Evolutionary conservation across 2,113 vertebrate species (phyloP), one percentile per base, ranked within the genome.

Genomic region (Mirza zaza): DNA sequence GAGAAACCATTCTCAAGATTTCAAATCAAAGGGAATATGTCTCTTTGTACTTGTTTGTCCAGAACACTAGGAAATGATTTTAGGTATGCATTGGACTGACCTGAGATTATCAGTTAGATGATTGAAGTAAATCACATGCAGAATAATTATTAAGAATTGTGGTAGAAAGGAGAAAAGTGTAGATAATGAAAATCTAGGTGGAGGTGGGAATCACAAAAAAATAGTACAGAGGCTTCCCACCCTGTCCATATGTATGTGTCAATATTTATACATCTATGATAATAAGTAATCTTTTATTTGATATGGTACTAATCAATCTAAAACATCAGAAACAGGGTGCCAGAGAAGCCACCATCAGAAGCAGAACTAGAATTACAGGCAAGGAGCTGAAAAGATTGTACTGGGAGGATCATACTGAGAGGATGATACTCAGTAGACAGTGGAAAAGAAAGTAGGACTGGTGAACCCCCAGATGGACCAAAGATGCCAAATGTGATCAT

Each of bases 181-280:
- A 84, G 87, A 83, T 13, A 91, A 84, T 36, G 39, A 93, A 96
- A 95, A 87, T 82, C 68, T 73, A 73, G n/a, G 29, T 65, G 52
- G 6, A 87, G 27, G 29, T 17, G 5, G 52, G 61, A 34, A 52
- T 82, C n/a, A 34, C 32, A 52, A 70, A 91, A 73, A 11, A 73
- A 73, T 18, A 48, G 23, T 52, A 6, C 17, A 59, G 45, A 89
- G 17, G 12, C 13, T 63, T 3, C 21, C n/a, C 17, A 59, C 6
- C 36, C 9, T 52, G 36, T 82, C 59, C 18, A 29, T 9, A 2
- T 21, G 8, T 48, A 10, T 73, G 34, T 59, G 70, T 83, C 4
- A 65, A 12, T 48, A 67, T 59, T 63, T 68, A 57, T 70, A 67
- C 42, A 93, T 14, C 34, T 8, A 34, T n/a, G 55, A 59, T 76